These are phyloP conservation scores for Tridacna crocea DNA, from an alignment of 2,888 invertebrate genomes.

Conservation along the genomic window DNA sequence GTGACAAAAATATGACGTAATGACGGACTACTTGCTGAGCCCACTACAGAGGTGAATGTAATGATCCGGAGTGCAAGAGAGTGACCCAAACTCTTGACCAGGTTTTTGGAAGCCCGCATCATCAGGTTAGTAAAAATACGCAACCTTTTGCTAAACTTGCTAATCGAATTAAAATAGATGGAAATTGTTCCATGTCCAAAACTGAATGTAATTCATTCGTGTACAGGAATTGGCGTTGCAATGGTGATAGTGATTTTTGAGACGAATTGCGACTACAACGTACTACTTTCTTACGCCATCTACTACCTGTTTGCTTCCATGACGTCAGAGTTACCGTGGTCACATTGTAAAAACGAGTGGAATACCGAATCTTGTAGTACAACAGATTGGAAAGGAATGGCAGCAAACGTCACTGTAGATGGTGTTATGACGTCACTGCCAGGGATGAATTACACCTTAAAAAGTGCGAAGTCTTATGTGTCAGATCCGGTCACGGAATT, in stretches of 20 bases:
- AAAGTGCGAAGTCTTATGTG: neutral
- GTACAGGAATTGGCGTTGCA: conserved; percentile 82
- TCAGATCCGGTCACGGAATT: conserved; percentile 83
- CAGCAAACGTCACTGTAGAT: neutral
- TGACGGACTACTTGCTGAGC: too few species aligned
- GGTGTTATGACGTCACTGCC: neutral
- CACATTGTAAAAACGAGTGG: conserved; percentile 92
- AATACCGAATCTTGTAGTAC: conserved; percentile 87
- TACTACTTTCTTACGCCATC: conserved; percentile 92
- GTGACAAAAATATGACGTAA: too few species aligned
- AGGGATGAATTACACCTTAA: neutral
- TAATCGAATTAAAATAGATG: too few species aligned
- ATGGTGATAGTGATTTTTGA: conserved; percentile 84
- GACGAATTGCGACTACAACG: conserved; percentile 86
- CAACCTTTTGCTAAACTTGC: too few species aligned
- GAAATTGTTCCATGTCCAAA: too few species aligned
- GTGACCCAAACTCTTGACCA: too few species aligned
- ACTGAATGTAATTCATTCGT: too few species aligned
- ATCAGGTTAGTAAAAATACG: too few species aligned
- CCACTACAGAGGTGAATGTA: too few species aligned
- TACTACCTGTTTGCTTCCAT: conserved; percentile 91
- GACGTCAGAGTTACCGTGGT: conserved; percentile 89
- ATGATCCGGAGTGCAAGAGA: too few species aligned
- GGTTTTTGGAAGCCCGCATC: too few species aligned
- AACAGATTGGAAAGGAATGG: neutral